A percentile compares a stretch with the other conserved stretches of the same genome.
Evolutionary conservation across 2,113 vertebrate species (phyloP).

Genomic region (Stigmatopora argus): DNA sequence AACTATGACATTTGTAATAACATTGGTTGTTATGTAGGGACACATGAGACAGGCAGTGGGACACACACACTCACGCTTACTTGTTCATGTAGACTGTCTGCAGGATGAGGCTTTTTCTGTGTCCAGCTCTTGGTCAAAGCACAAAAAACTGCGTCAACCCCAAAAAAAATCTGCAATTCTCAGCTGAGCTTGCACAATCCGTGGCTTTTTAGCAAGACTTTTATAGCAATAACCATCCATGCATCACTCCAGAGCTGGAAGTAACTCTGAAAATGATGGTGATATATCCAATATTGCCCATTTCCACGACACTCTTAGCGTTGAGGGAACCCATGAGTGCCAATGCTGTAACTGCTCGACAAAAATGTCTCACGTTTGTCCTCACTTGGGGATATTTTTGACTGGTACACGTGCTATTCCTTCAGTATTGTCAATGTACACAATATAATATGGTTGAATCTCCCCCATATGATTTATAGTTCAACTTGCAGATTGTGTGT

Average conservation of each 20-base stretch:
- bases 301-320: conserved; percentile 31
- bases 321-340: conserved; percentile 55
- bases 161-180: conserved; percentile 77
- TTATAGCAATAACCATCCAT: conserved; percentile 56
- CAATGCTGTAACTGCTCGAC: conserved; percentile 40
- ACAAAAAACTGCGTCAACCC: conserved; percentile 61
- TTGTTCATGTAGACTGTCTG: conserved; percentile 45
- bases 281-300: conserved; percentile 43
- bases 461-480: conserved; percentile 9
- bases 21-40: not conserved
- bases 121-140: conserved; percentile 35
- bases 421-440: conserved; percentile 1
- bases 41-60: not conserved
- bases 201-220: conserved; percentile 30
- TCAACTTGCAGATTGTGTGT: conserved; percentile 25
- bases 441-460: conserved; percentile 7
- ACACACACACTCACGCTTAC: conserved; percentile 56
- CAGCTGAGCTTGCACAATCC: conserved; percentile 75
- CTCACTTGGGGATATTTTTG: conserved; percentile 7
- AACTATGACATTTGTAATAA: conserved; percentile 4
- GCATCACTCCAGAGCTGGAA: conserved; percentile 41
- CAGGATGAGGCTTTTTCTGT: conserved; percentile 35
- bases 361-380: conserved; percentile 18
- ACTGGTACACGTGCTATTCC: conserved; percentile 6
- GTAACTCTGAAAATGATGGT: conserved; percentile 40